A percentile compares a stretch with the other conserved stretches of the same genome.
Evolutionary conservation across 2,113 vertebrate species (phyloP).

Genomic region (Pollachius pollachius): DNA sequence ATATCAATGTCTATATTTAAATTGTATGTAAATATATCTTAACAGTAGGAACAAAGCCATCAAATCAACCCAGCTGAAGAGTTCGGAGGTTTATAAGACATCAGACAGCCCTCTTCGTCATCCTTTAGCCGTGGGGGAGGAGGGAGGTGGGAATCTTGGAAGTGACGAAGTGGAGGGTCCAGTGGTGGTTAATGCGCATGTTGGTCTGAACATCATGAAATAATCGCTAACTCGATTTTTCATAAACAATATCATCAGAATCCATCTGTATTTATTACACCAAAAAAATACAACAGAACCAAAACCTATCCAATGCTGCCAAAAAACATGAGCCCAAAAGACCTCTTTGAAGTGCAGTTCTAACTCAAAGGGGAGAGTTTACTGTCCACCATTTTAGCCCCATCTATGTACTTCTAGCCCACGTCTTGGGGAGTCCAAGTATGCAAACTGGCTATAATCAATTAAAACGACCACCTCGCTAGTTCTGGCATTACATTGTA

Average conservation of each 20-base stretch:
- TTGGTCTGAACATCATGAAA: neutral
- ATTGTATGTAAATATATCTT: constrained; percentile 66
- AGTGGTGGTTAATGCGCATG: too few relatives aligned
- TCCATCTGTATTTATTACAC: constrained; percentile 30
- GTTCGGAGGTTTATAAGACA: constrained; percentile 14
- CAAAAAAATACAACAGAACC: constrained; percentile 31
- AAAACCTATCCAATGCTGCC: constrained; percentile 7
- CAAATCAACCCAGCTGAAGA: constrained; percentile 17
- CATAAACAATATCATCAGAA: constrained; percentile 2
- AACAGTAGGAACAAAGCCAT: constrained; percentile 50
- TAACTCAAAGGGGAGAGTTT: constrained; percentile 14
- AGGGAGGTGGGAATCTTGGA: neutral
- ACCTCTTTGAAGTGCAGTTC: constrained; percentile 1
- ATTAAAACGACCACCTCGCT: neutral
- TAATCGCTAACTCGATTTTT: too few relatives aligned
- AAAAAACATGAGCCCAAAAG: constrained; percentile 26
- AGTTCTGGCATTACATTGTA: neutral
- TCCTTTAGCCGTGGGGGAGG: neutral
- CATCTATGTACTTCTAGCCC: constrained; percentile 6
- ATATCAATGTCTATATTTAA: constrained; percentile 55
- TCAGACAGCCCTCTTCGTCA: constrained; percentile 10
- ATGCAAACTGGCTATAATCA: neutral
- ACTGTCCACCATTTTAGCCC: constrained; percentile 16
- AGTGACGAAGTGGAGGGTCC: neutral
- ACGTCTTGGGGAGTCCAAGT: constrained; percentile 5